These are phyloP conservation scores for Apotomis turbidana DNA, from an alignment of 2,888 invertebrate genomes.

Conservation along the genomic window DNA sequence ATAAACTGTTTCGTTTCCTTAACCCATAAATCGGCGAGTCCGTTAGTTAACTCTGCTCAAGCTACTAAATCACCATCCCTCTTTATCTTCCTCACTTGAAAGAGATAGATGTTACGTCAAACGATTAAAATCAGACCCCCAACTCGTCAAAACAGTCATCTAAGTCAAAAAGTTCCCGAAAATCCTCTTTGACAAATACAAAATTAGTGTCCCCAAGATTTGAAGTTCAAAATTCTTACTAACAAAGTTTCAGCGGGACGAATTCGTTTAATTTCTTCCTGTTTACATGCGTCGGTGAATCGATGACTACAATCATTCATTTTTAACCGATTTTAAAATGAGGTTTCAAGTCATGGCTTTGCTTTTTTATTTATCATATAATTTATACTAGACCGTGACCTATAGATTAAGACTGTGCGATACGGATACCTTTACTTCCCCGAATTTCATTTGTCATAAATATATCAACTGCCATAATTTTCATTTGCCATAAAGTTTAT, in stretches of 20 bases:
- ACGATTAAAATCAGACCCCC: slow-evolving; percentile 26
- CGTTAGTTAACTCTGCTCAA: not conserved
- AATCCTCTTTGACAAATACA: slow-evolving; percentile 29
- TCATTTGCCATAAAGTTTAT: too few relatives aligned
- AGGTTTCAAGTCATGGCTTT: too few relatives aligned
- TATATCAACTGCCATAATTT: too few relatives aligned
- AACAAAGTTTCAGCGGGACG: slow-evolving; percentile 13
- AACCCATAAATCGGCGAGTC: not conserved
- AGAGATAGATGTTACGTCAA: slow-evolving; percentile 20
- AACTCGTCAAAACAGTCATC: slow-evolving; percentile 31
- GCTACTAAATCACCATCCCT: slow-evolving; percentile 1
- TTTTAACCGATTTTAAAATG: too few relatives aligned
- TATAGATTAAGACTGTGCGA: too few relatives aligned
- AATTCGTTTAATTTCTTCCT: slow-evolving; percentile 3
- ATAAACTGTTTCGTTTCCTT: too few relatives aligned
- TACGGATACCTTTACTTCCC: too few relatives aligned
- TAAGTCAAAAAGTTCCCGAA: slow-evolving; percentile 24
- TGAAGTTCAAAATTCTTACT: slow-evolving; percentile 21
- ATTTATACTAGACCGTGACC: too few relatives aligned
- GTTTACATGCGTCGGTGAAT: not conserved
- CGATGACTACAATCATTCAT: not conserved
- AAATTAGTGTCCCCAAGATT: slow-evolving; percentile 29
- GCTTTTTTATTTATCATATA: too few relatives aligned
- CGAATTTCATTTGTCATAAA: too few relatives aligned
- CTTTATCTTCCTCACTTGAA: slow-evolving; percentile 5